phyloP scores from a whole-genome alignment of 2,797 vertebrate genomes.

The Pangasius mekongensis region DNA sequence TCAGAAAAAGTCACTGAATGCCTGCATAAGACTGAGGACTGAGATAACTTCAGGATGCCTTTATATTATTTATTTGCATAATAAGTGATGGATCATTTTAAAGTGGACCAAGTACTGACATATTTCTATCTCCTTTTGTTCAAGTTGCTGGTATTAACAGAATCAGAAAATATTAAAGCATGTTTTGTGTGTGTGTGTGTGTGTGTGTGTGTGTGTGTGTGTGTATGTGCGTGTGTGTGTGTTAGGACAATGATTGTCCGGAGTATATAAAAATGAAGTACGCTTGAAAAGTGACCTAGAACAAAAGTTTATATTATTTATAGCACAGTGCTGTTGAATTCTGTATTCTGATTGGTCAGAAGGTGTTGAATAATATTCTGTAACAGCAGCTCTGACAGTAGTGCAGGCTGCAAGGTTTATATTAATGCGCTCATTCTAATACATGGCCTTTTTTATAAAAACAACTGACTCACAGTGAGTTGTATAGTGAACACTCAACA shows the following conservation, averaged over 20 bases:
- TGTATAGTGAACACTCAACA: background rate
- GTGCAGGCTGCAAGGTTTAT: background rate
- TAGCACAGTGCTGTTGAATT: background rate
- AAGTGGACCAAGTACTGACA: background rate
- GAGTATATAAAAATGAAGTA: background rate
- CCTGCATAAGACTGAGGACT: background rate
- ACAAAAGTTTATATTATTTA: background rate
- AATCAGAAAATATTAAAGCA: conserved; percentile 1
- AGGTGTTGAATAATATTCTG: background rate
- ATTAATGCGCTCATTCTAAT: background rate
- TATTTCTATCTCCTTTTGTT: background rate
- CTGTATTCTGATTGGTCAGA: background rate
- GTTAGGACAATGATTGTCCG: background rate
- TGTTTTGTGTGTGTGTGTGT: background rate
- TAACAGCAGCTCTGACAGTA: background rate
- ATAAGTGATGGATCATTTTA: background rate
- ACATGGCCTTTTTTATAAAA: background rate
- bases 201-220: background rate
- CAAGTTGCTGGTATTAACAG: background rate
- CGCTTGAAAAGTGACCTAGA: background rate
- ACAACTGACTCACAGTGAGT: background rate
- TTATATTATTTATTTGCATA: background rate
- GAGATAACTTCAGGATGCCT: background rate
- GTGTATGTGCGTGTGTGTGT: background rate
- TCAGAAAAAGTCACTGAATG: background rate